Percentiles rank a stretch among this genome's conserved stretches.
phyloP scores from a whole-genome alignment of 35 echinoderm and acorn worm genomes.

The Apostichopus parvimensis region DNA sequence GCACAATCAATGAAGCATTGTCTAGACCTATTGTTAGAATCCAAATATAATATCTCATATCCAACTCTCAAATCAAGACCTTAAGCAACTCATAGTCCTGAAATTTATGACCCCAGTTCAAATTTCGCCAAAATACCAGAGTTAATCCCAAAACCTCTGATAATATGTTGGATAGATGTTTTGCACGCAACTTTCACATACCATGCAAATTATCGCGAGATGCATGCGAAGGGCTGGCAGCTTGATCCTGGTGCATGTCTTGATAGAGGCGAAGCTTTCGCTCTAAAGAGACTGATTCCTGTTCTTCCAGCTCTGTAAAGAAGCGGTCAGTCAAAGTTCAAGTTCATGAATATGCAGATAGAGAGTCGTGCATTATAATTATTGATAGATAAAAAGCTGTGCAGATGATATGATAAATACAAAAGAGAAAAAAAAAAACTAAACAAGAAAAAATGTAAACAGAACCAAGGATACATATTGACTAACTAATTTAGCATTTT shows the following conservation, averaged over 20 bases:
- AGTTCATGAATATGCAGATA: conserved; percentile 2
- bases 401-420: conserved; percentile 9
- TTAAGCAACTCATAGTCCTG: too few relatives aligned
- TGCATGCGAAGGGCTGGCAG: conserved; percentile 65
- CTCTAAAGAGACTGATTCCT: conserved; percentile 77
- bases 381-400: neutral
- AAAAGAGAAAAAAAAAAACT: too few relatives aligned
- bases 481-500: too few relatives aligned
- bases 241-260: conserved; percentile 74
- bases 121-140: too few relatives aligned
- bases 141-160: too few relatives aligned
- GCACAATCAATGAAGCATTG: too few relatives aligned
- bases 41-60: too few relatives aligned
- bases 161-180: neutral
- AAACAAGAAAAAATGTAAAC: too few relatives aligned
- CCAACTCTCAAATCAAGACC: too few relatives aligned
- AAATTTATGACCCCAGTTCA: too few relatives aligned
- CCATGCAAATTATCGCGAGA: conserved; percentile 62
- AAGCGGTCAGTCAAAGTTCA: conserved; percentile 44
- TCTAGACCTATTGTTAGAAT: too few relatives aligned
- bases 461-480: too few relatives aligned
- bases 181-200: conserved; percentile 15
- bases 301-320: conserved; percentile 58
- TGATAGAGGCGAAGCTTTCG: conserved; percentile 83
- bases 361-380: neutral